phyloP scores from a whole-genome alignment of 2,797 vertebrate species.

The Bradypodion ventrale region DNA sequence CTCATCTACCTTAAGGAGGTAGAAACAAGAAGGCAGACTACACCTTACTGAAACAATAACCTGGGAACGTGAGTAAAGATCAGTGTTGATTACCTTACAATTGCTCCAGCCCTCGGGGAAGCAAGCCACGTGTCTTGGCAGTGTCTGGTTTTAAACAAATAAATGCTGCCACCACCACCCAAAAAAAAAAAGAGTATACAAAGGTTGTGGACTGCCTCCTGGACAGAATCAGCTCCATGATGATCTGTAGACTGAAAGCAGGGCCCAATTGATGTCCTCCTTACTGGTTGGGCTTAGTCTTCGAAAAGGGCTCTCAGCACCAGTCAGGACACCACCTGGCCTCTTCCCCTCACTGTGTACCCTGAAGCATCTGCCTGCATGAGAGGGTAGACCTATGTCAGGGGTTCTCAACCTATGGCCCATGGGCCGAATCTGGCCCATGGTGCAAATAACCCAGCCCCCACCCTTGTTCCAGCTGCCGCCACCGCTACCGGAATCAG shows the following conservation, averaged over 20 bases:
- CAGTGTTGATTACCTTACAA: neutral
- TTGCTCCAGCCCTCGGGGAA: neutral
- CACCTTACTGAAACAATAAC: neutral
- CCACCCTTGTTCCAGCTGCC: no score
- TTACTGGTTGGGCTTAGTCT: neutral
- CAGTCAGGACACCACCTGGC: neutral
- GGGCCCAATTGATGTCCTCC: no score
- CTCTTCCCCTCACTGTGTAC: neutral
- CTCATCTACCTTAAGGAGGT: neutral
- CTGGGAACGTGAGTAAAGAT: neutral
- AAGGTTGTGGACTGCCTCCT: neutral
- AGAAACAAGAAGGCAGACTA: neutral
- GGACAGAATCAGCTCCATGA: neutral
- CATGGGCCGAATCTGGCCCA: no score
- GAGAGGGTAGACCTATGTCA: no score
- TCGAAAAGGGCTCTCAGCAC: neutral
- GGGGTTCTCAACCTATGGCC: no score
- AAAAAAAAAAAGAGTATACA: neutral
- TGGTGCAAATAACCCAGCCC: no score
- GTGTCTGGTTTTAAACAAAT: neutral
- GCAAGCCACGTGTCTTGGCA: neutral
- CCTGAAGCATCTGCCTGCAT: no score
- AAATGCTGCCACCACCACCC: neutral
- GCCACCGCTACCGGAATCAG: no score
- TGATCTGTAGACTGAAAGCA: neutral